Percentiles rank a stretch among this genome's conserved stretches.
These are phyloP conservation scores for pig (Sus scrofa) DNA, from an alignment of 2,113 vertebrate species.

Conservation along the genomic window DNA sequence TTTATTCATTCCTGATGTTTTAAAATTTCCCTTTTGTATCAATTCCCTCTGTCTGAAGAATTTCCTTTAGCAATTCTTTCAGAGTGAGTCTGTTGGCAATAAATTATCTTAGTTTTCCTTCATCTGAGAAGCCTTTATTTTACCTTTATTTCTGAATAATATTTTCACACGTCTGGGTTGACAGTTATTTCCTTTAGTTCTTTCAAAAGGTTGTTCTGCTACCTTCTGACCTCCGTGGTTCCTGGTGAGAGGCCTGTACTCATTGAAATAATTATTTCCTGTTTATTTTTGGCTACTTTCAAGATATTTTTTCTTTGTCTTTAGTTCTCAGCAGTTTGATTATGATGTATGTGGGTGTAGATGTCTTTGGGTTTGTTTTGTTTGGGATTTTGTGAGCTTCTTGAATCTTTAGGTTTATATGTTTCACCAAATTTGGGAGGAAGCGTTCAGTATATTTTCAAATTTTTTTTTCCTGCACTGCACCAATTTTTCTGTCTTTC, in stretches of 20 bases:
- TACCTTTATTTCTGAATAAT: background rate
- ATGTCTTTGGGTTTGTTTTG: background rate
- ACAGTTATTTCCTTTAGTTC: background rate
- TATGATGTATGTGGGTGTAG: background rate
- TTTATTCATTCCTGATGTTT: background rate
- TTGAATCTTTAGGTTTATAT: background rate
- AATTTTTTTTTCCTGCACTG: background rate
- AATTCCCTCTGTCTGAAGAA: background rate
- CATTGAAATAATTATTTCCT: background rate
- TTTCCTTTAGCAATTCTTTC: background rate
- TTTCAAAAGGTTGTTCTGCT: background rate
- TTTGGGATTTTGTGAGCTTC: background rate
- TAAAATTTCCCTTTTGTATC: background rate
- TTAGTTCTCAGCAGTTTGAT: conserved; percentile 6
- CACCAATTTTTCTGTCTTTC: background rate
- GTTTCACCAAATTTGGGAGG: background rate
- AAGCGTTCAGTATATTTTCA: background rate
- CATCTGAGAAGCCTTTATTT: background rate
- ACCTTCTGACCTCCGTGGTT: background rate
- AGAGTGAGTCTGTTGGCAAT: background rate
- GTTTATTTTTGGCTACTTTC: background rate
- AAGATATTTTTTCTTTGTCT: background rate
- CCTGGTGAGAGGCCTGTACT: background rate
- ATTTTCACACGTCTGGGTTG: background rate
- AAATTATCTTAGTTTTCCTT: background rate